Conservation (phyloP, 2,113 vertebrate species). For the Platycercus adscitus region DNA sequence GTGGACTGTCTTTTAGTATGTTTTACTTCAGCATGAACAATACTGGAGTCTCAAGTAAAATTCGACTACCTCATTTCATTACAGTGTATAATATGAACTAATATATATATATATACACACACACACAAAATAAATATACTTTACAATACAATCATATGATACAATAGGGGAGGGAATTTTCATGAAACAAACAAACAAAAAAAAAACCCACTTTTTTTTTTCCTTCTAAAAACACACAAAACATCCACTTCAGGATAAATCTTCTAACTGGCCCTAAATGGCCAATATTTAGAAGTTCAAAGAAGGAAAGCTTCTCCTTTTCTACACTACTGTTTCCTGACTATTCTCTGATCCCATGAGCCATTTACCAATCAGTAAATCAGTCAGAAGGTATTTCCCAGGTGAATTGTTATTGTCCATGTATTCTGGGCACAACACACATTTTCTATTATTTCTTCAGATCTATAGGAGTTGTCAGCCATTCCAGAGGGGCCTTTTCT, state of each 20-base stretch:
- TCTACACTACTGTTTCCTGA: not conserved
- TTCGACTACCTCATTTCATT: not conserved
- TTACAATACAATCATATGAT: not conserved
- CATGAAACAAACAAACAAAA: not conserved
- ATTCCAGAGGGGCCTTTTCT: not conserved
- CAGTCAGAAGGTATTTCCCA: constrained; percentile 28
- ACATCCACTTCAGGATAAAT: not conserved
- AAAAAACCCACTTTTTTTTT: no score
- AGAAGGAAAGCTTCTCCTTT: not conserved
- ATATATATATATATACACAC: accelerated
- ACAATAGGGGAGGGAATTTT: not conserved
- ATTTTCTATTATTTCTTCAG: constrained; percentile 18
- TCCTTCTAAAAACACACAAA: not conserved
- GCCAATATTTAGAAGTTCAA: not conserved
- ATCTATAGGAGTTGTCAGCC: not conserved
- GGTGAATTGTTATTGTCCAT: not conserved
- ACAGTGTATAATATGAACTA: not conserved
- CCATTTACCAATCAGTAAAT: not conserved
- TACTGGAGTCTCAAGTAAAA: not conserved
- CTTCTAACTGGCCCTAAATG: not conserved
- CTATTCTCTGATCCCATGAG: not conserved
- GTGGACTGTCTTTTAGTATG: not conserved
- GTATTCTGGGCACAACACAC: not conserved
- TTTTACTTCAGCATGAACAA: not conserved
- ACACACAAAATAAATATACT: not conserved